Percentiles rank a stretch among this genome's conserved stretches.
Conservation (phyloP, 1,140 invertebrate genomes). For the Littorina saxatilis region DNA sequence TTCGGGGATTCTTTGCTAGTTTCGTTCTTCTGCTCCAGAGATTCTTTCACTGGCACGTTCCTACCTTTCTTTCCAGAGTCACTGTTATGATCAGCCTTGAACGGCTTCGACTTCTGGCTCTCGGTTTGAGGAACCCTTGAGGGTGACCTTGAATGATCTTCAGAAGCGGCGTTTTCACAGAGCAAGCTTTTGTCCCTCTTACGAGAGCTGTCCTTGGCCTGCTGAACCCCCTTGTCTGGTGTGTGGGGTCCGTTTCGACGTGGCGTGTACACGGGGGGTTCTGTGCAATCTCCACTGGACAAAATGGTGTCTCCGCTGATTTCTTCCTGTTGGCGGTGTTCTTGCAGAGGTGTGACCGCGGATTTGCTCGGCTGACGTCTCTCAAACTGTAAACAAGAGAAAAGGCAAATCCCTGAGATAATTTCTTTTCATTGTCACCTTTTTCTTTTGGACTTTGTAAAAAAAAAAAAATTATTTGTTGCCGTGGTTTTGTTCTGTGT, state of each 20-base stretch:
- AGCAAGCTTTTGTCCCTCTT: not conserved
- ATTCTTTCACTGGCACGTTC: not conserved
- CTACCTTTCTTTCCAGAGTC: not conserved
- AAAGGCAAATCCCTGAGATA: too few species aligned
- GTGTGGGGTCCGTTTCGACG: not conserved
- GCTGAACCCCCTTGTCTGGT: not conserved
- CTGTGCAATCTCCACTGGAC: not conserved
- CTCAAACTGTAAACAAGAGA: conserved; percentile 11
- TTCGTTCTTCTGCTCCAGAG: too few species aligned
- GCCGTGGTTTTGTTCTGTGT: too few species aligned
- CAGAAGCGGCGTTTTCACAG: not conserved
- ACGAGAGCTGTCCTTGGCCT: not conserved
- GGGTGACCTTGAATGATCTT: not conserved
- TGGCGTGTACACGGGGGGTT: not conserved
- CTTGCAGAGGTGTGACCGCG: not conserved
- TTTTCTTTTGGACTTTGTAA: too few species aligned
- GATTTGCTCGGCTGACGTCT: not conserved
- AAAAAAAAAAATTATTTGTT: too few species aligned
- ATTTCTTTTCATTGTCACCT: too few species aligned
- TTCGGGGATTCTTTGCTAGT: too few species aligned
- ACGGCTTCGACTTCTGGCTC: too few species aligned
- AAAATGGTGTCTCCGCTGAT: not conserved
- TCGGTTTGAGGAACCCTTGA: not conserved
- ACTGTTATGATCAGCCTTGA: not conserved
- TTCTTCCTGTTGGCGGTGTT: not conserved